Evolutionary conservation across 1,140 invertebrate genomes (phyloP).

Genomic region (Euschistus heros): DNA sequence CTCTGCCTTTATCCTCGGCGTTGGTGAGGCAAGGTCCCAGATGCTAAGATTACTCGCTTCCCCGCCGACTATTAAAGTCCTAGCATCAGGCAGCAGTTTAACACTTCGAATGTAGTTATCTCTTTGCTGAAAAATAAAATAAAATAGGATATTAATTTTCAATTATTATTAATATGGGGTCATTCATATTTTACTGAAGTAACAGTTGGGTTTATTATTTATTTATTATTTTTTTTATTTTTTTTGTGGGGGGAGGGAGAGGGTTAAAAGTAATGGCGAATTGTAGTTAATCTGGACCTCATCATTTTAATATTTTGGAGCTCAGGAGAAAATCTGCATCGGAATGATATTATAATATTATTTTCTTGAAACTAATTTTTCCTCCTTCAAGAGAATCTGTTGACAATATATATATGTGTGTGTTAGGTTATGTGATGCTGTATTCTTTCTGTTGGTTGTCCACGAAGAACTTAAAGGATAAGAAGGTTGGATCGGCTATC

Average conservation of each 20-base stretch:
- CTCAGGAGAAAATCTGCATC: background rate
- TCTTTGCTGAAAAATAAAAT: slow-evolving; percentile 43
- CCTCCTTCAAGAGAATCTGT: no score
- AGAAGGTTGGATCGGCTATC: no score
- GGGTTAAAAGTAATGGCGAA: background rate
- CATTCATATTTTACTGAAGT: background rate
- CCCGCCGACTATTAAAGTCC: slow-evolving; percentile 84
- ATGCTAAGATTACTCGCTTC: slow-evolving; percentile 83
- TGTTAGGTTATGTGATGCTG: no score
- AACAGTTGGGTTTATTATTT: background rate
- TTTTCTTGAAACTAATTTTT: no score
- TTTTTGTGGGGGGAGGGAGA: no score
- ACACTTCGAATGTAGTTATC: slow-evolving; percentile 88
- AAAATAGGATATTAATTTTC: slow-evolving; percentile 6
- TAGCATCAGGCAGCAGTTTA: slow-evolving; percentile 79
- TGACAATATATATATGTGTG: no score
- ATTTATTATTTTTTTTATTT: background rate
- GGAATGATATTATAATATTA: no score
- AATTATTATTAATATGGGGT: background rate
- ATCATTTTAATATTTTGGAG: background rate
- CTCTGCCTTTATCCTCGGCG: slow-evolving; percentile 82
- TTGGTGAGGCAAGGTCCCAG: slow-evolving; percentile 77
- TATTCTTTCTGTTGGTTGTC: no score
- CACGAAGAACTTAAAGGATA: no score
- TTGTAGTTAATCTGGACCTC: background rate